phyloP scores from a whole-genome alignment of 2,113 vertebrate species.

The Ceyx melanurus region DNA sequence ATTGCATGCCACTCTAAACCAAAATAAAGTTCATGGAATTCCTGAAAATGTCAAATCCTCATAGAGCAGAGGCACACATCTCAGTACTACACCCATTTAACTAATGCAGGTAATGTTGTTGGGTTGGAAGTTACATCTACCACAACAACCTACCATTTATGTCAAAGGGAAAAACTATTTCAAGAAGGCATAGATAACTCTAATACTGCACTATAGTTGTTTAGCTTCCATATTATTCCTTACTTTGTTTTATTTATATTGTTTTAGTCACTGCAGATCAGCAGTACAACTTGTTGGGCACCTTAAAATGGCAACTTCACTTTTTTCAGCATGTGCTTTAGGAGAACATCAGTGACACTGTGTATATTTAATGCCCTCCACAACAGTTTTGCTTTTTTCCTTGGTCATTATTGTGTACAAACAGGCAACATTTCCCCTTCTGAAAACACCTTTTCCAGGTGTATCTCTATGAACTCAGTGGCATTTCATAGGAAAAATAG shows the following conservation, averaged over 20 bases:
- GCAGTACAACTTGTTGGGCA: neutral
- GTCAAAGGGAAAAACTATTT: neutral
- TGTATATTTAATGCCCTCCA: neutral
- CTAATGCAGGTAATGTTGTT: neutral
- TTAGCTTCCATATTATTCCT: neutral
- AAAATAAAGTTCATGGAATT: neutral
- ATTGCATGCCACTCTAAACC: neutral
- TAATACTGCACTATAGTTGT: neutral
- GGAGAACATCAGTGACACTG: neutral
- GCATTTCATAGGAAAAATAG: neutral
- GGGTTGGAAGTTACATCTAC: neutral
- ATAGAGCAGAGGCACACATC: neutral
- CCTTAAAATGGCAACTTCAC: neutral
- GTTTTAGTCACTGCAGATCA: neutral
- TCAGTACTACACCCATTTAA: neutral
- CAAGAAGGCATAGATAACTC: neutral
- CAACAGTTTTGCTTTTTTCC: neutral
- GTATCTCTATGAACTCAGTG: neutral
- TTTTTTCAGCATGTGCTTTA: neutral
- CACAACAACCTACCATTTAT: neutral
- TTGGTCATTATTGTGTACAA: rapidly evolving
- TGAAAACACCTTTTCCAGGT: neutral
- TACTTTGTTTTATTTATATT: neutral
- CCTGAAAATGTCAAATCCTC: neutral
- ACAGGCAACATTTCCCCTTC: neutral